phyloP scores from a whole-genome alignment of 2,113 vertebrate species.

The Ceyx margarethae region DNA sequence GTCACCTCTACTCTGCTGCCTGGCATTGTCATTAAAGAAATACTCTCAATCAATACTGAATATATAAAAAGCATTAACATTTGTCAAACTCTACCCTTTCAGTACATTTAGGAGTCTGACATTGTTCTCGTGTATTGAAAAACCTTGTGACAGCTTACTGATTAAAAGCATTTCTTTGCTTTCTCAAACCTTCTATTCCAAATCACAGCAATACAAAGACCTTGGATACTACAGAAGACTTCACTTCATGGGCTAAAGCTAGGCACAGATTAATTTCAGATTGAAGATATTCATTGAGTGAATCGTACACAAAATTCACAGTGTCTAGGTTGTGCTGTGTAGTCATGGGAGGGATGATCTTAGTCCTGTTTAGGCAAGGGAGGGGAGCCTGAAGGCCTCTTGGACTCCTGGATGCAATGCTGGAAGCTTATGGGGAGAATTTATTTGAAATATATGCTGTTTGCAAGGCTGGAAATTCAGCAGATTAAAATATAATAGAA shows the following conservation, averaged over 20 bases:
- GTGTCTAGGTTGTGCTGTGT: not conserved
- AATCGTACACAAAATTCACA: not conserved
- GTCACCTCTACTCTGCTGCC: not conserved
- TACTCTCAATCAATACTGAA: constrained; percentile 17
- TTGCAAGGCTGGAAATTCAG: not conserved
- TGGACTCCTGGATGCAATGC: not conserved
- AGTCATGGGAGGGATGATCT: not conserved
- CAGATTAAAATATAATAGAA: not conserved
- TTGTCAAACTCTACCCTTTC: not conserved
- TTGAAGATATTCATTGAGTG: not conserved
- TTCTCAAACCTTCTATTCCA: not conserved
- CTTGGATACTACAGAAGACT: not conserved
- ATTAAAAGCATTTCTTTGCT: not conserved
- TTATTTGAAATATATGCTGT: not conserved
- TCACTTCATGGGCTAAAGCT: not conserved
- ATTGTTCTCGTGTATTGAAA: not conserved
- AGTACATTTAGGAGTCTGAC: not conserved
- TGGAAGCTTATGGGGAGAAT: not conserved
- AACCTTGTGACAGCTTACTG: not conserved
- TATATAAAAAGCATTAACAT: constrained; percentile 9
- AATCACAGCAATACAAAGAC: not conserved
- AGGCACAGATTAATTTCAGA: not conserved
- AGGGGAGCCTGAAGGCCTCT: not conserved
- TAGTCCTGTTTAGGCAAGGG: not conserved
- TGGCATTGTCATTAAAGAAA: constrained; percentile 22